A percentile compares a stretch with the other conserved stretches of the same genome.
These are phyloP conservation scores for Montipora cactus DNA, from an alignment of 64 coral and sea anemone genomes.

Conservation along the genomic window DNA sequence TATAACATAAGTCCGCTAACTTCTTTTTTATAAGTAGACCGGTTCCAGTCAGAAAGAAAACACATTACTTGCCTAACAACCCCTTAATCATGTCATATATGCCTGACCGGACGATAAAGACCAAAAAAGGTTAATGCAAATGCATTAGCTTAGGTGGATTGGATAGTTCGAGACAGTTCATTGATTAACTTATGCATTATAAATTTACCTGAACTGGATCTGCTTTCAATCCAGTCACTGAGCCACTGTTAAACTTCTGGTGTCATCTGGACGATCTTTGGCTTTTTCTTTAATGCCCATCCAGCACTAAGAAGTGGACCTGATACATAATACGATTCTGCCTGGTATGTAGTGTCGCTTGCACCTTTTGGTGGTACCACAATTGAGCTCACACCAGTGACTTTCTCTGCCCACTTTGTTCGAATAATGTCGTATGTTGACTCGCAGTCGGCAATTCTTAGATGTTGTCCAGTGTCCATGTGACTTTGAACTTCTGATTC, in stretches of 20 bases:
- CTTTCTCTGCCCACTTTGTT: not conserved
- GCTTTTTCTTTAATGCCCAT: not conserved
- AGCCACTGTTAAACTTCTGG: not conserved
- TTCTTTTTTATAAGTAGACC: too few relatives aligned
- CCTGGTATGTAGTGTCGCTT: not conserved
- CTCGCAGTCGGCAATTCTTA: slow-evolving; percentile 1
- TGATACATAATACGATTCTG: not conserved
- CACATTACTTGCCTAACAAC: too few relatives aligned
- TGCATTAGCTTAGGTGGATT: too few relatives aligned
- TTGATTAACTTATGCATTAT: too few relatives aligned
- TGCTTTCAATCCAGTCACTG: too few relatives aligned
- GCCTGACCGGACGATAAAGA: too few relatives aligned
- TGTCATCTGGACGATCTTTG: not conserved
- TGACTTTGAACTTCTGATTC: slow-evolving; percentile 7
- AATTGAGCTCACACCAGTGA: not conserved
- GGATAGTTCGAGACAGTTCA: too few relatives aligned
- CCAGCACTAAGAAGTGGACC: not conserved
- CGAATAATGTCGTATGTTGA: not conserved
- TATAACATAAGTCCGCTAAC: too few relatives aligned
- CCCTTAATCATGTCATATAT: too few relatives aligned
- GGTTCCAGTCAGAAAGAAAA: too few relatives aligned
- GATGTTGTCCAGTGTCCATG: slow-evolving; percentile 3
- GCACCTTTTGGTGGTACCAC: not conserved
- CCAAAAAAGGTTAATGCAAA: too few relatives aligned
- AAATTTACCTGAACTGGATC: too few relatives aligned